Base-by-base conservation (phyloP, 2,113 vertebrate genomes). In the Nothoprocta pentlandii region DNA sequence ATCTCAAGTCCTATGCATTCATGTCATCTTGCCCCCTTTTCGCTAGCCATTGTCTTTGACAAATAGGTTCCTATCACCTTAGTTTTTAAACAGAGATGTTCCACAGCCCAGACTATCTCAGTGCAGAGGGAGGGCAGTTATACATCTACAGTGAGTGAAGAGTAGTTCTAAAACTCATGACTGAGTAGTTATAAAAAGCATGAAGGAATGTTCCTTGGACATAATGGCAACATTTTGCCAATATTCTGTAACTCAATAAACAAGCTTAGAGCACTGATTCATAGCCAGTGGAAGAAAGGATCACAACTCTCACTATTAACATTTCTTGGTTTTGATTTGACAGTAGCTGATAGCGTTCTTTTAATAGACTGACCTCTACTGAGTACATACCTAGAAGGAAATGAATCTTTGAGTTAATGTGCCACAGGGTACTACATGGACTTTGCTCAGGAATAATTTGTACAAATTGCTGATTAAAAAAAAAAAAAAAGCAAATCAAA, bases 171-270 rank as follows among this genome's bases (percentile, higher is more conserved):
- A 76, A 62, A 80, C 21, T 4, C 21, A 23, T 49, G 49, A 22
- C 49, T 10, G 12, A 34, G 39, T 39, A 56, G 74, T 71, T 80
- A 77, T 66, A 71, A 74, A 62, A 78, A 71, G 23, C 36, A 10
- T 21, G 34, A 70, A 95, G 86, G 16, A 67, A 22, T 0, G 12
- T 56, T 94, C 78, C 64, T 92, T 58, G 89, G 32, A 63, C 34
- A 62, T 54, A 76, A 83, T 47, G 41, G 39, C 51, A 91, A 70
- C 6, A 74, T 69, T 90, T 91, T 91, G 49, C 74, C 83, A 71
- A 82, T 94, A 80, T 85, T 69, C 47, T 84, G 26, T 74, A 94
- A 85, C 64, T 91, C 69, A 93, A 85, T 93, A 93, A 96, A 91
- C 49, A 91, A 82, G 28, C 22, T 54, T 41, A 86, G 19, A 64